Evolutionary conservation across 1,140 invertebrate genomes (phyloP), one percentile per base, ranked within the genome.

Genomic region (Mactra quadrangularis): DNA sequence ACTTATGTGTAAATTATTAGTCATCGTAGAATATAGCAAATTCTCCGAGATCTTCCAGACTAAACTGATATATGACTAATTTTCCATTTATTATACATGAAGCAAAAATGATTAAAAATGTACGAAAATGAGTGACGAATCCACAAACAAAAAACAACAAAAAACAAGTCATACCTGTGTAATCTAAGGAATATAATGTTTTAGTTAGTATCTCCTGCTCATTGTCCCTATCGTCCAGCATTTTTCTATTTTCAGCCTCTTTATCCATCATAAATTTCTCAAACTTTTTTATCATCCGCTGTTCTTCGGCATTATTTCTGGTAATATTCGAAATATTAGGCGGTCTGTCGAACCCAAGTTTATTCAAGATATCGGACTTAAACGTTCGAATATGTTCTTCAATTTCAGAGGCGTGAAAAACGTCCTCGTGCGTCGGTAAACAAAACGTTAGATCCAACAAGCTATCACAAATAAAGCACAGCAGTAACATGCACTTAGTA

Each of bases 311-410:
- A 35, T 71, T 72, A 62, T 45, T 72, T 27, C 33, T 33, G 31
- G 66, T 72, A 1, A 82, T 53, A 62, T 82, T 82, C 17, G 64
- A 60, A 4, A 82, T 19, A 25, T 60, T 38, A 13, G 78, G 78
- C 1, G 78, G 64, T 35, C 47, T 29, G 1, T 52, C 41, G 29
- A 72, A 82, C 11, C 78, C 78, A 3, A 82, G 47, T 35, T 53
- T 47, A n/a, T 60, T 62, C 38, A 82, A 41, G 31, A 82, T 60
- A 29, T 82, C 68, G 38, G 31, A 31, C 47, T 82, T 82, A 52
- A 82, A 71, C 22, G 29, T 72, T 72, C 70, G 64, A 60, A 82
- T 82, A 25, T 82, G 70, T 31, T 82, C 78, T 35, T 76, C 57
- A 4, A 62, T 33, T 62, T 76, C 74, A 13, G 31, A 55, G 7